Conservation (phyloP, 2,797 vertebrate genomes). For the Rhinoraja longicauda region DNA sequence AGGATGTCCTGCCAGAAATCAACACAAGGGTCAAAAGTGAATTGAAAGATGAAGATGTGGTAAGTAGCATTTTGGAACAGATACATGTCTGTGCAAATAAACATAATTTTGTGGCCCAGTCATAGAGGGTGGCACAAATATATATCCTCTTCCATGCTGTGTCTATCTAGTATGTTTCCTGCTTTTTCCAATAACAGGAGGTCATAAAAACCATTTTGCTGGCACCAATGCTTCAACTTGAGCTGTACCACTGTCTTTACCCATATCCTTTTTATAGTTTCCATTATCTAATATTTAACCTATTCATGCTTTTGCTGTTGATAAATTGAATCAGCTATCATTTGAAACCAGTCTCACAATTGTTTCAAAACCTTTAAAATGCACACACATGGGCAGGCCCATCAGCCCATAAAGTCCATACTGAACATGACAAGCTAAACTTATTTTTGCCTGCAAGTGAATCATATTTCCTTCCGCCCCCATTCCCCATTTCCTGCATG, state of each 20-base stretch:
- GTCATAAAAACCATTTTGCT: background rate
- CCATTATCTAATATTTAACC: background rate
- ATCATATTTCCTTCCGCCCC: no score
- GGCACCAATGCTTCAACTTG: background rate
- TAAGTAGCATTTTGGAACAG: slow-evolving; percentile 5
- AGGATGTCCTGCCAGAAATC: slow-evolving; percentile 14
- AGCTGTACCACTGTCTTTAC: background rate
- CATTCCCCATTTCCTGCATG: no score
- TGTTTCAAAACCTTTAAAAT: no score
- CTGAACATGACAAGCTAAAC: no score
- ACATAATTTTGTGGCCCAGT: background rate
- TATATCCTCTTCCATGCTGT: background rate
- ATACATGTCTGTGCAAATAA: background rate
- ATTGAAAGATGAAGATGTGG: slow-evolving; percentile 21
- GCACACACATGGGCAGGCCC: no score
- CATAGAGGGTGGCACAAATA: background rate
- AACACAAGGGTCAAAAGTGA: slow-evolving; percentile 14
- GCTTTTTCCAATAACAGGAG: background rate
- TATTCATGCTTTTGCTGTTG: background rate
- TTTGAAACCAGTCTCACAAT: no score
- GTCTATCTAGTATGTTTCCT: background rate
- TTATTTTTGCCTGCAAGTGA: no score
- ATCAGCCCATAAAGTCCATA: no score
- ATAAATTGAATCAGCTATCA: no score
- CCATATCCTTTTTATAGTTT: background rate